phyloP scores from a whole-genome alignment of 2,888 invertebrate genomes.

The Cordylochernes scorpioides region DNA sequence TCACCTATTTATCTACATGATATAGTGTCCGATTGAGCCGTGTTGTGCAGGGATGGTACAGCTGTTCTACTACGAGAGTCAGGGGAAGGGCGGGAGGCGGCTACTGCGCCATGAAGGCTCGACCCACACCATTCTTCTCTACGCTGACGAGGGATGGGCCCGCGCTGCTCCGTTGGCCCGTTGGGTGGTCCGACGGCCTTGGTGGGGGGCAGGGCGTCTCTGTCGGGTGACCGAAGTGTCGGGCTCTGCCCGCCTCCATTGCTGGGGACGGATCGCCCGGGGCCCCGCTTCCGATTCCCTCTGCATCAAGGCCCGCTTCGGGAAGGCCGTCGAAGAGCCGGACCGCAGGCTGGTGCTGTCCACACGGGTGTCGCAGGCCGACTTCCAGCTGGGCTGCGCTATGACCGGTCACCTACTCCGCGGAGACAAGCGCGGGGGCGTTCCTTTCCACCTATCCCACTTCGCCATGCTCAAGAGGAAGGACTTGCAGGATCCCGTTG shows the following conservation, averaged over 20 bases:
- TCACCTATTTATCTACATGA: too few relatives aligned
- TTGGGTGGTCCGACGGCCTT: conserved; percentile 58
- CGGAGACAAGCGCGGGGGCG: conserved; percentile 41
- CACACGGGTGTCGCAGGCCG: conserved; percentile 53
- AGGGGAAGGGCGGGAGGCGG: conserved; percentile 54
- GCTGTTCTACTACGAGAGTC: conserved; percentile 44
- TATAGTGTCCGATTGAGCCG: too few relatives aligned
- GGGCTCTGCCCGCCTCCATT: conserved; percentile 43
- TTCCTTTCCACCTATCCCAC: conserved; percentile 55
- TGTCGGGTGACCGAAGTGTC: conserved; percentile 61
- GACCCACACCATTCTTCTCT: conserved; percentile 54
- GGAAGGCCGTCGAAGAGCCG: conserved; percentile 34
- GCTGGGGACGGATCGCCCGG: conserved; percentile 47
- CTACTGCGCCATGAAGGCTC: conserved; percentile 50
- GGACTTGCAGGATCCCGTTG: too few relatives aligned
- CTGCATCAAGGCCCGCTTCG: conserved; percentile 50
- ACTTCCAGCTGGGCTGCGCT: conserved; percentile 68
- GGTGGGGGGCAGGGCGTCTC: conserved; percentile 56
- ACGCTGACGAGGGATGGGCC: conserved; percentile 68
- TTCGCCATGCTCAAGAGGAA: conserved; percentile 58
- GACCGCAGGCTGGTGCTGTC: conserved; percentile 58
- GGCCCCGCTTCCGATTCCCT: too few relatives aligned
- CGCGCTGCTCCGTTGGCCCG: conserved; percentile 56
- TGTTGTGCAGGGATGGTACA: conserved; percentile 29
- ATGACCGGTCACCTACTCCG: conserved; percentile 60